phyloP scores from a whole-genome alignment of 2,888 invertebrate species.

The Mythimna ferrago region DNA sequence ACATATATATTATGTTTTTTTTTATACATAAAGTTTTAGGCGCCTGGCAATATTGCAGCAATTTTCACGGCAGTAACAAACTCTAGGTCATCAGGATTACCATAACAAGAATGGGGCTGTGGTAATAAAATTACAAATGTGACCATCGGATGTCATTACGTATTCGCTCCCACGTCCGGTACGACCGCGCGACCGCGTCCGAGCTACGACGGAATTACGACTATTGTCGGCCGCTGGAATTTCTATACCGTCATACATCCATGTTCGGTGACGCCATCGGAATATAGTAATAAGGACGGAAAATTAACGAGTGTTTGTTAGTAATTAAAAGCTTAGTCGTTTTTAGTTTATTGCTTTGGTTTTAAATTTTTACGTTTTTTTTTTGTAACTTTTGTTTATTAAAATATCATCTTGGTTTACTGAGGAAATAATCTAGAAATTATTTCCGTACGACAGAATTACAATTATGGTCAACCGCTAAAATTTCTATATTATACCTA shows the following conservation, averaged over 20 bases:
- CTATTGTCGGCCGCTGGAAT: conserved; percentile 69
- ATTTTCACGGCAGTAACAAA: conserved; percentile 64
- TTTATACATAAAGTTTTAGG: conserved; percentile 41
- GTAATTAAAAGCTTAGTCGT: conserved; percentile 28
- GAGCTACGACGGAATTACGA: conserved; percentile 73
- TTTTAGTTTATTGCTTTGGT: conserved; percentile 17
- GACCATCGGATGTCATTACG: conserved; percentile 81
- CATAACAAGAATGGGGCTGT: conserved; percentile 78
- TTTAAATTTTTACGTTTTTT: neutral
- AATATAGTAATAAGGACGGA: conserved; percentile 54
- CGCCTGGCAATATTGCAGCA: conserved; percentile 46
- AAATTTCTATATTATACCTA: too few relatives aligned
- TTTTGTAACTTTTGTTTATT: neutral
- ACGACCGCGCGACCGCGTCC: conserved; percentile 63
- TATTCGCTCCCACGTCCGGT: conserved; percentile 82
- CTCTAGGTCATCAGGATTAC: conserved; percentile 76
- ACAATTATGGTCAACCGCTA: too few relatives aligned
- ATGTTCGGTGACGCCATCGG: conserved; percentile 53
- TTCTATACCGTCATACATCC: conserved; percentile 56
- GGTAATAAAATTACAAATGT: conserved; percentile 85
- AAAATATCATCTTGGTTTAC: neutral
- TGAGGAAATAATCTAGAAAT: neutral
- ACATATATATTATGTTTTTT: conserved; percentile 14
- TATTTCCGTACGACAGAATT: too few relatives aligned
- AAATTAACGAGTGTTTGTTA: conserved; percentile 55